These are phyloP conservation scores for Indicator maculatus DNA, from an alignment of 2,113 vertebrate genomes.

Conservation along the genomic window DNA sequence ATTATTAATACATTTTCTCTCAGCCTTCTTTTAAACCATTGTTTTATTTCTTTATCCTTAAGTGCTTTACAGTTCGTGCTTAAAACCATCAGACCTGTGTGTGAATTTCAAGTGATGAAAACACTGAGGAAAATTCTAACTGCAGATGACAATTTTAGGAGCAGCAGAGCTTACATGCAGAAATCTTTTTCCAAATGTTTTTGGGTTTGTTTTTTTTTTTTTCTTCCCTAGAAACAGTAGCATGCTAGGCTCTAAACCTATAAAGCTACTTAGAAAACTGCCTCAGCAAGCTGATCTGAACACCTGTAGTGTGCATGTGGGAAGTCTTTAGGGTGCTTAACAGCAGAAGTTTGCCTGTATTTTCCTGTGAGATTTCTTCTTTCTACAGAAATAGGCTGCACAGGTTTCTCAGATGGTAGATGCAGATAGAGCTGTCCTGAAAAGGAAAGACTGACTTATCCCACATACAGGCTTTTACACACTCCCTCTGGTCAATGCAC, in stretches of 20 bases:
- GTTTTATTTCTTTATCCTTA: neutral
- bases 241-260: neutral
- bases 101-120: neutral
- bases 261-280: neutral
- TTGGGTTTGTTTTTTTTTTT: too few relatives aligned
- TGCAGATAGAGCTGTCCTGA: slow-evolving; percentile 9
- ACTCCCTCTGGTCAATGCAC: neutral
- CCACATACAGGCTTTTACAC: neutral
- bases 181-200: neutral
- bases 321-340: neutral
- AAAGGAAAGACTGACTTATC: slow-evolving; percentile 46
- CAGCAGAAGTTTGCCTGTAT: neutral
- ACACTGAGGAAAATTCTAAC: neutral
- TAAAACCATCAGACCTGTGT: neutral
- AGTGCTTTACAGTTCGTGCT: neutral
- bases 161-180: neutral
- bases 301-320: neutral
- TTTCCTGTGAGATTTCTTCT: neutral
- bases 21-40: neutral
- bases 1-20: neutral
- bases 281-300: neutral
- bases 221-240: neutral
- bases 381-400: neutral
- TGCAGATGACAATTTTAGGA: neutral
- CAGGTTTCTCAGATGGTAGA: neutral